Evolutionary conservation across 2,797 vertebrate species (phyloP).

Genomic region (Carduelis carduelis): DNA sequence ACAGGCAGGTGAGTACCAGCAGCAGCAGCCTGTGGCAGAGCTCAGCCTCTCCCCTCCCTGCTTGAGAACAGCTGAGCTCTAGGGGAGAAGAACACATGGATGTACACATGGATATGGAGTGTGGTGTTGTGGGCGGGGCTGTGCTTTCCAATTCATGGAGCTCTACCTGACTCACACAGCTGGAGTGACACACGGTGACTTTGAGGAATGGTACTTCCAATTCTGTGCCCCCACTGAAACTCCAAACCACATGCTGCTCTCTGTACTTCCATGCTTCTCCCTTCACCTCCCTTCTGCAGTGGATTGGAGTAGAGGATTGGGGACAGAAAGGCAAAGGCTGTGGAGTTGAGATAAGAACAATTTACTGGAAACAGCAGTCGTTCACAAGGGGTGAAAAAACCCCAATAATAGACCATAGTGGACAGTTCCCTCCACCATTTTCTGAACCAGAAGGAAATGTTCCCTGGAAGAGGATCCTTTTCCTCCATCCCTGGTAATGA

Average conservation of each 20-base stretch:
- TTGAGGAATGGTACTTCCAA: neutral
- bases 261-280: neutral
- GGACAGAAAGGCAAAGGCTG: neutral
- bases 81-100: rapidly evolving
- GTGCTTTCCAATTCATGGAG: no score
- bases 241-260: no score
- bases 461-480: neutral
- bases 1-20: rapidly evolving
- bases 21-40: neutral
- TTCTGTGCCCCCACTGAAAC: rapidly evolving
- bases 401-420: rapidly evolving
- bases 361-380: neutral
- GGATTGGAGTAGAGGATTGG: neutral
- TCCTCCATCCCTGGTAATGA: neutral
- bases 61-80: neutral
- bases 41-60: neutral
- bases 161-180: rapidly evolving
- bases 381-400: rapidly evolving
- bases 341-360: neutral
- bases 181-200: rapidly evolving
- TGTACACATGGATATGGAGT: rapidly evolving
- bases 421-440: neutral
- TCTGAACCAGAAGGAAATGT: neutral
- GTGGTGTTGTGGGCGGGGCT: rapidly evolving
- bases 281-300: neutral